These are phyloP conservation scores for Apamea monoglypha DNA, from an alignment of 2,888 invertebrate species.

Conservation along the genomic window DNA sequence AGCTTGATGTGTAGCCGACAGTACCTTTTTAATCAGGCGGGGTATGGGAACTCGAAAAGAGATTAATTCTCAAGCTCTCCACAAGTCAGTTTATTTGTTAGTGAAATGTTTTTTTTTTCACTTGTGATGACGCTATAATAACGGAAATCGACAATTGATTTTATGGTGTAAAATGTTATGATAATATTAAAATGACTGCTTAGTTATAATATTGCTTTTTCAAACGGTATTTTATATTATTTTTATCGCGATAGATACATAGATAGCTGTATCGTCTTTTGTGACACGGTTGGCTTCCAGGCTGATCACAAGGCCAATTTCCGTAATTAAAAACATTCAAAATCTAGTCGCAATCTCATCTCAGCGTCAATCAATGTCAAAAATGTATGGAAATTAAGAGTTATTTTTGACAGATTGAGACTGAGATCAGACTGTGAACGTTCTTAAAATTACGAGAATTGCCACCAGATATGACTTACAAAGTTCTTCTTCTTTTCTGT, in stretches of 20 bases:
- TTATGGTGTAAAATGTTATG: constrained; percentile 45
- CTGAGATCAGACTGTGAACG: neutral
- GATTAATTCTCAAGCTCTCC: constrained; percentile 60
- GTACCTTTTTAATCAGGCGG: constrained; percentile 42
- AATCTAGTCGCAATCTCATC: neutral
- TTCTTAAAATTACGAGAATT: neutral
- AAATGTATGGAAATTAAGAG: neutral
- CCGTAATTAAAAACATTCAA: neutral
- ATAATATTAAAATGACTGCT: constrained; percentile 33
- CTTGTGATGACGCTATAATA: constrained; percentile 18
- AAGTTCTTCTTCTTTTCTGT: neutral
- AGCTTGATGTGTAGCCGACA: neutral
- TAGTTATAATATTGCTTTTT: neutral
- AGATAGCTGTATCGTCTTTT: neutral
- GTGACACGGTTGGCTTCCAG: too few relatives aligned
- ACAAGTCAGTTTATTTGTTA: constrained; percentile 35
- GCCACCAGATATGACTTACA: neutral
- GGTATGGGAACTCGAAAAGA: constrained; percentile 60
- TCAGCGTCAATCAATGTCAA: neutral
- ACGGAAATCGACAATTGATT: constrained; percentile 60
- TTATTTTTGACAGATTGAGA: neutral
- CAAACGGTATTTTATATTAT: neutral
- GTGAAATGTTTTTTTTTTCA: constrained; percentile 25
- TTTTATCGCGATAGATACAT: neutral
- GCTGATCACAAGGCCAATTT: neutral